phyloP scores from a whole-genome alignment of 2,888 invertebrate species.

The Diabrotica balteata region DNA sequence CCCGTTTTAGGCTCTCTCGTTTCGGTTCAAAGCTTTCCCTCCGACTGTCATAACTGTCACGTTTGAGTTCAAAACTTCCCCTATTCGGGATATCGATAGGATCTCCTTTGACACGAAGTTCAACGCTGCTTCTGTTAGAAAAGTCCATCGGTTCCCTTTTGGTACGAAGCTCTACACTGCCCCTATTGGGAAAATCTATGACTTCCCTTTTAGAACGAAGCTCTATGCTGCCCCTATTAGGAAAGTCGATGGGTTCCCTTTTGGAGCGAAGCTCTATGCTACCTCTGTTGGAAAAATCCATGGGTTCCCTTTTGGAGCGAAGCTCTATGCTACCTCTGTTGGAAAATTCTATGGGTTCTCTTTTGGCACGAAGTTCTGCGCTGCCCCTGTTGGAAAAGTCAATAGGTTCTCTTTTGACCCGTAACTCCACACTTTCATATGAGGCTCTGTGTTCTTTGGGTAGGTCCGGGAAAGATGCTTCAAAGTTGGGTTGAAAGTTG shows the following conservation, averaged over 20 bases:
- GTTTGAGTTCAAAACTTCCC: conserved; percentile 16
- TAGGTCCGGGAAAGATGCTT: conserved; percentile 17
- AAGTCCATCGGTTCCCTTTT: no score
- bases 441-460: conserved; percentile 11
- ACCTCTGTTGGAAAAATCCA: conserved; percentile 12
- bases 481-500: conserved; percentile 46
- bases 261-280: conserved; percentile 13
- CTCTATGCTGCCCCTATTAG: conserved; percentile 15
- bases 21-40: conserved; percentile 33
- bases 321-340: neutral
- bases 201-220: conserved; percentile 5
- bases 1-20: conserved; percentile 42
- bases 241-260: conserved; percentile 12
- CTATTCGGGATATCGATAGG: conserved; percentile 15
- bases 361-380: conserved; percentile 1
- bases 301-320: conserved; percentile 8
- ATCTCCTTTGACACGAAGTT: conserved; percentile 9
- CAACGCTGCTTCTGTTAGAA: conserved; percentile 6
- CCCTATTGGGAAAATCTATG: conserved; percentile 11
- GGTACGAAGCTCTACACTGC: conserved; percentile 5
- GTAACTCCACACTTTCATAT: conserved; percentile 14
- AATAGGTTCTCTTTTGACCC: conserved; percentile 9
- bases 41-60: conserved; percentile 7
- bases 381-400: conserved; percentile 13
- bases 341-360: no score